Conservation (phyloP, 2,113 vertebrate species). For the Todiramphus chloris region DNA sequence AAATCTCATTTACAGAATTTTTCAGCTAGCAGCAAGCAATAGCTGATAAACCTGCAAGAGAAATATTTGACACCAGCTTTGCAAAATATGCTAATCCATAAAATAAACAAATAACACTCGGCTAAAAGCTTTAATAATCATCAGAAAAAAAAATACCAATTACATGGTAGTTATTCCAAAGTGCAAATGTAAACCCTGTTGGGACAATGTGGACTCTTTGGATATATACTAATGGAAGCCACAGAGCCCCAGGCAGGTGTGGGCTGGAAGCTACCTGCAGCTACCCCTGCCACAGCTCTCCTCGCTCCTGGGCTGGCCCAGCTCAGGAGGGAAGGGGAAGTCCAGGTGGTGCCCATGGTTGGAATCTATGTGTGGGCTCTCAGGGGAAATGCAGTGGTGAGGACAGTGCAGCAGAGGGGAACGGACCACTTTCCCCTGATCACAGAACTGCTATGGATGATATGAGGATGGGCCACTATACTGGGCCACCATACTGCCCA, state of each 20-base stretch:
- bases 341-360: rapidly evolving
- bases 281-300: rapidly evolving
- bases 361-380: rapidly evolving
- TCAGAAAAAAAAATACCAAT: not conserved
- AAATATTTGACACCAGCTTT: not conserved
- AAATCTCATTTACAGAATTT: constrained; percentile 46
- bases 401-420: rapidly evolving
- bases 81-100: not conserved
- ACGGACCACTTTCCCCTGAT: rapidly evolving
- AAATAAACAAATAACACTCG: constrained; percentile 7
- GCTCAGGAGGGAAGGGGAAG: not conserved
- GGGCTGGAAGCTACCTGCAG: not conserved
- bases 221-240: not conserved
- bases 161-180: not conserved
- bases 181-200: not conserved
- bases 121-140: constrained; percentile 15
- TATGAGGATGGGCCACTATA: rapidly evolving
- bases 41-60: not conserved
- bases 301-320: not conserved
- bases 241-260: not conserved
- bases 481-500: not conserved
- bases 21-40: not conserved
- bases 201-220: not conserved
- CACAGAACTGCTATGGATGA: rapidly evolving
- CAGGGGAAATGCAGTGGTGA: rapidly evolving